phyloP scores from a whole-genome alignment of 2,113 vertebrate species.

The Toxostoma redivivum region DNA sequence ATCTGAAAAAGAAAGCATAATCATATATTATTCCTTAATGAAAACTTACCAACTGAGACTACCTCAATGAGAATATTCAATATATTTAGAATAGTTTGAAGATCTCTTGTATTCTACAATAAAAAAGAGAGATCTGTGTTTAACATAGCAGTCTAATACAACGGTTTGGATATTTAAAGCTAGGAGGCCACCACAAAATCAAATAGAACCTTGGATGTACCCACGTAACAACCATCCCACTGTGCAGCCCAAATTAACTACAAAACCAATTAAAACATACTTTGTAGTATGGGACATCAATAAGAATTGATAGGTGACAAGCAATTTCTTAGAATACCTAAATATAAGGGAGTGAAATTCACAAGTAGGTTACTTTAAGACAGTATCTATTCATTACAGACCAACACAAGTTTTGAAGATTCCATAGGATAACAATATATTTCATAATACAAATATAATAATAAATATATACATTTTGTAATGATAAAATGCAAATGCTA shows the following conservation, averaged over 20 bases:
- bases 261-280: background rate
- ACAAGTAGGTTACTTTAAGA: background rate
- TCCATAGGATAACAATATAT: background rate
- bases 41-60: constrained; percentile 86
- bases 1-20: background rate
- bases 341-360: background rate
- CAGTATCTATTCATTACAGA: background rate
- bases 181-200: background rate
- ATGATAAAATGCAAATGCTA: background rate
- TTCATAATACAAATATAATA: background rate
- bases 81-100: constrained; percentile 89
- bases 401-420: background rate
- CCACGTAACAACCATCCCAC: background rate
- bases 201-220: background rate
- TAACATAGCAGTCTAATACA: background rate
- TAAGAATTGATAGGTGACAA: background rate
- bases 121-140: background rate
- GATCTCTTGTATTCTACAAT: constrained; percentile 89
- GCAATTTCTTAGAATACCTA: background rate
- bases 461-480: background rate
- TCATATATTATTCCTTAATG: background rate
- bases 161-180: background rate
- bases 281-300: background rate
- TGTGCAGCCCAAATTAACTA: background rate
- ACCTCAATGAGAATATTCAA: constrained; percentile 91